These are phyloP conservation scores for Philhelius pedissequus DNA, from an alignment of 2,888 invertebrate species.

Conservation along the genomic window DNA sequence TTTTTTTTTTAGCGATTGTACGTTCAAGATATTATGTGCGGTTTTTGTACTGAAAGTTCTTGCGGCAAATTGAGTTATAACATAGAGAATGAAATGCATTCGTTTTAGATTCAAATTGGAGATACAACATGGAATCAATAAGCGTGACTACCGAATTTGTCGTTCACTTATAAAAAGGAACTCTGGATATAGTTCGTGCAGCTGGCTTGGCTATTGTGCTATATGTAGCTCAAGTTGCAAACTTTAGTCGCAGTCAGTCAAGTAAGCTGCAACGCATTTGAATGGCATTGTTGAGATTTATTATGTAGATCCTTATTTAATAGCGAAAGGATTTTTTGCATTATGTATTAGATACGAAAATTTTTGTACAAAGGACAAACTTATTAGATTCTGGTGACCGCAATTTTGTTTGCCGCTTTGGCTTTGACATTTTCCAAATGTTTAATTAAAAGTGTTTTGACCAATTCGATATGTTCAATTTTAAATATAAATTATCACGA, in stretches of 20 bases:
- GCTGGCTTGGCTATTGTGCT: not conserved
- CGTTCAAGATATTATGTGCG: constrained; percentile 31
- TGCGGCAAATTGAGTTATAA: constrained; percentile 27
- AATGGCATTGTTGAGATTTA: not conserved
- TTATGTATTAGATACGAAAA: no score
- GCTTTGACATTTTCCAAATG: no score
- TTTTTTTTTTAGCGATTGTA: constrained; percentile 11
- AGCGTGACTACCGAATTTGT: constrained; percentile 56
- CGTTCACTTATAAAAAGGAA: constrained; percentile 2
- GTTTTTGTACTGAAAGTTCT: constrained; percentile 35
- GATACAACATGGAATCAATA: constrained; percentile 9
- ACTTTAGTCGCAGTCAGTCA: not conserved
- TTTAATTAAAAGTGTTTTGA: no score
- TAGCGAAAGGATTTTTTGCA: no score
- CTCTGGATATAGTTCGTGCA: not conserved
- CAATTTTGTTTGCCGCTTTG: no score
- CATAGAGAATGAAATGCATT: constrained; percentile 18
- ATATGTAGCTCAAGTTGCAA: not conserved
- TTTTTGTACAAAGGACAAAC: no score
- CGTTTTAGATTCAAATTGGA: not conserved
- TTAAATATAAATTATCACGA: no score
- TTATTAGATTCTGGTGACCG: no score
- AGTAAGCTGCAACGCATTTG: not conserved
- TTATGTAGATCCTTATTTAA: no score
- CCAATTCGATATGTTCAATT: no score